Evolutionary conservation across 2,797 vertebrate genomes (phyloP).

Genomic region (Xenentodon cancila): DNA sequence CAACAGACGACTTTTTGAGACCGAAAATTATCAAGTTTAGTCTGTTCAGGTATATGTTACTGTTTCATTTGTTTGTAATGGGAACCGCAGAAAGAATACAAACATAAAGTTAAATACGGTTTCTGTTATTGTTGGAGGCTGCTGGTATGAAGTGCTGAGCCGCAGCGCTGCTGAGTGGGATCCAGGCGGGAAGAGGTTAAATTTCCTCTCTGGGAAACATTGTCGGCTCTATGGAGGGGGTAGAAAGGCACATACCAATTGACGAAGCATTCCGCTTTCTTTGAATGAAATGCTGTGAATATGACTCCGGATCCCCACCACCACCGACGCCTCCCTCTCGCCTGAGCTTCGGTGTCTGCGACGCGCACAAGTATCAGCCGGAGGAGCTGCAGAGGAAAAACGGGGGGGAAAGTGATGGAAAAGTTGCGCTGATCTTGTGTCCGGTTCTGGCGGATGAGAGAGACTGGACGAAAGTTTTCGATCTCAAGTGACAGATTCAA

Average conservation of each 20-base stretch:
- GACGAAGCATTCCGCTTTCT: constrained; percentile 69
- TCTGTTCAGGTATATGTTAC: too few relatives aligned
- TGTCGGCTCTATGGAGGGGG: constrained; percentile 59
- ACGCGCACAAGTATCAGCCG: constrained; percentile 30
- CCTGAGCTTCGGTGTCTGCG: constrained; percentile 53
- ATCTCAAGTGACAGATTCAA: constrained; percentile 65
- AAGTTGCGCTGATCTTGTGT: constrained; percentile 71
- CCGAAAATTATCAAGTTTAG: too few relatives aligned
- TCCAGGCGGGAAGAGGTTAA: constrained; percentile 80
- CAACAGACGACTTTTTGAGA: too few relatives aligned
- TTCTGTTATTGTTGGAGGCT: too few relatives aligned
- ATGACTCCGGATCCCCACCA: constrained; percentile 55
- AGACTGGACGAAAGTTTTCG: constrained; percentile 65
- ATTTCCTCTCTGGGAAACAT: constrained; percentile 70
- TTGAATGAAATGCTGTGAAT: constrained; percentile 80
- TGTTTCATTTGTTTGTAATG: too few relatives aligned
- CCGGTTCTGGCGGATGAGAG: constrained; percentile 58
- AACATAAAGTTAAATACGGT: too few relatives aligned
- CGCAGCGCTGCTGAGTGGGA: constrained; percentile 36
- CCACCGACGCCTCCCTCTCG: constrained; percentile 23
- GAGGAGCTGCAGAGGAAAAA: constrained; percentile 35
- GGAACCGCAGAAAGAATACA: too few relatives aligned
- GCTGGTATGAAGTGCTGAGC: too few relatives aligned
- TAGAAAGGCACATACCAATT: constrained; percentile 69
- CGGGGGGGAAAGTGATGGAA: constrained; percentile 65